phyloP scores from a whole-genome alignment of 2,113 vertebrate species.

The Strigops habroptila region DNA sequence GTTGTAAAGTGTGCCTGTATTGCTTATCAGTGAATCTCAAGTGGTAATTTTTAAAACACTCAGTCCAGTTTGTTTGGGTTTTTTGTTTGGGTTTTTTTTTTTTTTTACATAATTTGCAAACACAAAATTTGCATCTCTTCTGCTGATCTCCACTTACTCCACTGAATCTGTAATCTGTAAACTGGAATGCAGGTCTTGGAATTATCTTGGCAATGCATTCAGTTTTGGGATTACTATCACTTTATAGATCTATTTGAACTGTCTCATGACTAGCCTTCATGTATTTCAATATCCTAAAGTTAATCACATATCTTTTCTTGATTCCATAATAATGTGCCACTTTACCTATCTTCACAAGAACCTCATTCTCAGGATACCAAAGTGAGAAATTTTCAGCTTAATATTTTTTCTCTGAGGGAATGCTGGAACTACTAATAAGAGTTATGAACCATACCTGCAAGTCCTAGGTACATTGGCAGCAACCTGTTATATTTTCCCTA shows the following conservation, averaged over 20 bases:
- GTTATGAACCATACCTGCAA: background rate
- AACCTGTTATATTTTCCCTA: background rate
- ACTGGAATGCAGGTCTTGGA: background rate
- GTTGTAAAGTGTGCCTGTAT: background rate
- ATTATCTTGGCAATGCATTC: background rate
- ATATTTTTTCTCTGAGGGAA: background rate
- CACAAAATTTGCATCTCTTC: background rate
- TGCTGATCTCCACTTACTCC: background rate
- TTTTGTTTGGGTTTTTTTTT: background rate
- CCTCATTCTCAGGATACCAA: background rate
- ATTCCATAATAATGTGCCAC: background rate
- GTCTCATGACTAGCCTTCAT: background rate
- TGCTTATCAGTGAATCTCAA: background rate
- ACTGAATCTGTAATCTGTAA: background rate
- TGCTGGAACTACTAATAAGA: background rate
- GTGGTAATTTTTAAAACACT: background rate
- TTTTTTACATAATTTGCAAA: background rate
- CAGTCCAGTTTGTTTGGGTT: rapidly evolving
- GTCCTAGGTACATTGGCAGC: background rate
- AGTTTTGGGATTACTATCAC: background rate
- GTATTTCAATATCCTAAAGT: background rate
- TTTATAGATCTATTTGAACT: background rate
- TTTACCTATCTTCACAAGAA: background rate
- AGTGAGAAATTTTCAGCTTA: background rate
- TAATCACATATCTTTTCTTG: background rate